Conservation (phyloP, 2,113 vertebrate species). For the Stigmatopora nigra region DNA sequence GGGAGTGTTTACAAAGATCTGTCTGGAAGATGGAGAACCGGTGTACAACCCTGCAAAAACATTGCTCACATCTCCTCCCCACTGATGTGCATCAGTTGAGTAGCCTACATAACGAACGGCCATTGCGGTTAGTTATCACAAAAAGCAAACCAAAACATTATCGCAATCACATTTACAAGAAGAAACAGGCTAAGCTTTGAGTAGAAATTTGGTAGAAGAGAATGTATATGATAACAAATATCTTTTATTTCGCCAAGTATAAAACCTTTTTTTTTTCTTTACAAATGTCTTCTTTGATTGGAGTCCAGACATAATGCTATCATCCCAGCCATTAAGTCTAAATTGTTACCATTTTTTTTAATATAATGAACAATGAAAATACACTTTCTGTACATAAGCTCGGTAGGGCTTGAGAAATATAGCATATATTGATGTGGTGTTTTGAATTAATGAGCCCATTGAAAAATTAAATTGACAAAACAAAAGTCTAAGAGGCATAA, state of each 20-base stretch:
- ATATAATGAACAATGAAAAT: conserved; percentile 26
- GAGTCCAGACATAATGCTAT: not conserved
- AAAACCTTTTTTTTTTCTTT: conserved; percentile 24
- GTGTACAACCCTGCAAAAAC: conserved; percentile 19
- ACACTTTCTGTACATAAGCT: conserved; percentile 10
- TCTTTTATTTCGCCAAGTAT: conserved; percentile 57
- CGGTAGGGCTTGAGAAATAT: conserved; percentile 33
- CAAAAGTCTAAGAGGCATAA: not conserved
- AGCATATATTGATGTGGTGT: not conserved
- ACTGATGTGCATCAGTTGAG: conserved; percentile 41
- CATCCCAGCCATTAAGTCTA: not conserved
- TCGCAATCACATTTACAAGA: conserved; percentile 16
- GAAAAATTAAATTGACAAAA: not conserved
- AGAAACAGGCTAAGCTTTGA: conserved; percentile 10
- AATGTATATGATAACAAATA: conserved; percentile 31
- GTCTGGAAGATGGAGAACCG: conserved; percentile 34
- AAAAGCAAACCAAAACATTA: conserved; percentile 24
- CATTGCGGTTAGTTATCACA: conserved; percentile 28
- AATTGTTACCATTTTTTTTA: conserved; percentile 26
- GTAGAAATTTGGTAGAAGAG: not conserved
- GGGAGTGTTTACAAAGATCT: conserved; percentile 41
- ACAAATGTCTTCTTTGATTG: conserved; percentile 29
- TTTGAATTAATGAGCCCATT: not conserved
- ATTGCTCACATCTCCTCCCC: conserved; percentile 16
- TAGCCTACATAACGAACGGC: conserved; percentile 10